A percentile compares a stretch with the other conserved stretches of the same genome.
Conservation (phyloP, 2,888 invertebrate species). For the Microchrysa polita region DNA sequence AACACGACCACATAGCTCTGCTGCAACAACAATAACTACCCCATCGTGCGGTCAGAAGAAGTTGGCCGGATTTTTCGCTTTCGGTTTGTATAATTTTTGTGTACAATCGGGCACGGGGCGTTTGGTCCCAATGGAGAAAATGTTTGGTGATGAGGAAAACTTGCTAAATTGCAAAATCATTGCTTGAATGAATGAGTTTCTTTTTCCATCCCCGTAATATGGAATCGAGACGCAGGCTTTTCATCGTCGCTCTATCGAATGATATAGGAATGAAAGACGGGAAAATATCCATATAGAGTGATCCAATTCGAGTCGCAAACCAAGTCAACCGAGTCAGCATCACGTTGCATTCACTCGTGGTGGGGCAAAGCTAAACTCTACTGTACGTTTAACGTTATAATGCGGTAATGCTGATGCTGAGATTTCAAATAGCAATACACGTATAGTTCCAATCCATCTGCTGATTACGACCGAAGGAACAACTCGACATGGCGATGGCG, state of each 20-base stretch:
- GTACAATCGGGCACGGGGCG: background rate
- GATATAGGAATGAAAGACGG: background rate
- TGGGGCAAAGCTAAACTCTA: too few species aligned
- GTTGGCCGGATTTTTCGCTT: too few species aligned
- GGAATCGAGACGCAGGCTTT: too few species aligned
- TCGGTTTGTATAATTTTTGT: too few species aligned
- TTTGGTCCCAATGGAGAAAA: background rate
- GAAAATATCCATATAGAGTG: background rate
- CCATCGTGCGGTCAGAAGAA: too few species aligned
- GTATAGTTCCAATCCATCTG: background rate
- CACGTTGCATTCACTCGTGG: background rate
- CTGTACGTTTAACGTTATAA: background rate
- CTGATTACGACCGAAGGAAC: background rate
- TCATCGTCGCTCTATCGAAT: background rate
- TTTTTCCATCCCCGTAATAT: too few species aligned
- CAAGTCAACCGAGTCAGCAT: background rate
- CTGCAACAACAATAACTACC: too few species aligned
- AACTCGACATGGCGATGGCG: too few species aligned
- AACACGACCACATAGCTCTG: too few species aligned
- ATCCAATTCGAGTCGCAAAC: background rate
- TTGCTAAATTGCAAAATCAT: conserved; percentile 23
- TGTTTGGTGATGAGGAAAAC: conserved; percentile 7
- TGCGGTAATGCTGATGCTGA: background rate
- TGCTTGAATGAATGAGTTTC: conserved; percentile 19
- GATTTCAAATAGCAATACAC: background rate